Percentiles rank a stretch among this genome's conserved stretches.
phyloP scores from a whole-genome alignment of 2,888 invertebrate genomes.

The Diplazon laetatorius region DNA sequence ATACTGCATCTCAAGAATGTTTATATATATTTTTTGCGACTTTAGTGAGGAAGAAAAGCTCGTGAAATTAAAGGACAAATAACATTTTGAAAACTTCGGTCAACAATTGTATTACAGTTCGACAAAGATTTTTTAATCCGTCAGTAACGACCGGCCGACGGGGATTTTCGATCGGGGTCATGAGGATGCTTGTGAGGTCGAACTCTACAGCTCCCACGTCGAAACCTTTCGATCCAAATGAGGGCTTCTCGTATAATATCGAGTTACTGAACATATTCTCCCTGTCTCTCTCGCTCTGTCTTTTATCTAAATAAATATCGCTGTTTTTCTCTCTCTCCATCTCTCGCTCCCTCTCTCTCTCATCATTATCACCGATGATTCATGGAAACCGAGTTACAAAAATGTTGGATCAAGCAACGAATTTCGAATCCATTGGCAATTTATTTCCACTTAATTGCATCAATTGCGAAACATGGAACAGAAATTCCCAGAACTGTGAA shows the following conservation, averaged over 20 bases:
- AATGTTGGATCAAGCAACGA: no score
- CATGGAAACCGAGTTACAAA: no score
- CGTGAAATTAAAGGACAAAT: background rate
- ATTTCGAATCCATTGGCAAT: no score
- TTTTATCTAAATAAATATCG: no score
- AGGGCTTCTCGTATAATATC: background rate
- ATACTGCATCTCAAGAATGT: background rate
- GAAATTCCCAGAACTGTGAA: no score
- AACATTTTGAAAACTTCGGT: background rate
- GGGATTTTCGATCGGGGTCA: conserved; percentile 38
- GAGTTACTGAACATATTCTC: background rate
- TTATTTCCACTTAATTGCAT: no score
- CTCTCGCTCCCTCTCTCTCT: no score
- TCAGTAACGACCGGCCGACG: conserved; percentile 22
- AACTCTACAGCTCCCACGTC: conserved; percentile 10
- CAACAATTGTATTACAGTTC: conserved; percentile 2
- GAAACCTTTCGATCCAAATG: background rate
- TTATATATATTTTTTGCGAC: background rate
- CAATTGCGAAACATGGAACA: no score
- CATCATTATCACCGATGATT: no score
- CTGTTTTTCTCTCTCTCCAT: background rate
- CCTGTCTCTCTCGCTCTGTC: background rate
- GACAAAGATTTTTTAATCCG: conserved; percentile 34
- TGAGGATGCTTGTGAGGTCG: conserved; percentile 8
- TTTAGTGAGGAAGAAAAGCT: background rate